Evolutionary conservation across 2,113 vertebrate species (phyloP).

Genomic region (Butorides virescens): DNA sequence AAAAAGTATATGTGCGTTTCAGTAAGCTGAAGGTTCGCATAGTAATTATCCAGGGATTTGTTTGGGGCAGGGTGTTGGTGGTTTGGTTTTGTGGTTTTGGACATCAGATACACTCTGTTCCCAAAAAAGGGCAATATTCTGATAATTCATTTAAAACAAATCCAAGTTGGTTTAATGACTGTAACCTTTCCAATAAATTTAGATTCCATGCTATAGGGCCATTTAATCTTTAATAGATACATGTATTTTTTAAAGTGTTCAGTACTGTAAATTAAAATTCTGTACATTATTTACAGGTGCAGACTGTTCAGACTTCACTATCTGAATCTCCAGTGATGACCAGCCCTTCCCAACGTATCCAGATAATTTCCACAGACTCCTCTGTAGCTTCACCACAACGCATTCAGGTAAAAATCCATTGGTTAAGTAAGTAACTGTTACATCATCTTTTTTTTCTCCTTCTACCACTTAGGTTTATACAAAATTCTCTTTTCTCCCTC

Average conservation of each 20-base stretch:
- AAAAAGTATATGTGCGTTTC: not conserved
- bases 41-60: not conserved
- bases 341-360: constrained; percentile 91
- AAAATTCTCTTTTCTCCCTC: not conserved
- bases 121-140: not conserved
- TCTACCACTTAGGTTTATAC: not conserved
- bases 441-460: not conserved
- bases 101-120: not conserved
- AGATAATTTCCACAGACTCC: constrained; percentile 91
- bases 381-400: constrained; percentile 86
- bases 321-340: constrained; percentile 90
- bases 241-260: not conserved
- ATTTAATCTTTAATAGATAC: not conserved
- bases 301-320: constrained; percentile 74
- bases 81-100: not conserved
- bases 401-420: constrained; percentile 83
- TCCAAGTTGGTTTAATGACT: not conserved
- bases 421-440: not conserved
- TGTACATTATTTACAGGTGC: constrained; percentile 64
- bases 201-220: not conserved
- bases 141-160: not conserved
- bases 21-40: not conserved
- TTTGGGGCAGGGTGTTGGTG: not conserved
- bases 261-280: not conserved
- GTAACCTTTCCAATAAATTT: not conserved